These are phyloP conservation scores for Metopolophium dirhodum DNA, from an alignment of 1,140 invertebrate species.

Conservation along the genomic window DNA sequence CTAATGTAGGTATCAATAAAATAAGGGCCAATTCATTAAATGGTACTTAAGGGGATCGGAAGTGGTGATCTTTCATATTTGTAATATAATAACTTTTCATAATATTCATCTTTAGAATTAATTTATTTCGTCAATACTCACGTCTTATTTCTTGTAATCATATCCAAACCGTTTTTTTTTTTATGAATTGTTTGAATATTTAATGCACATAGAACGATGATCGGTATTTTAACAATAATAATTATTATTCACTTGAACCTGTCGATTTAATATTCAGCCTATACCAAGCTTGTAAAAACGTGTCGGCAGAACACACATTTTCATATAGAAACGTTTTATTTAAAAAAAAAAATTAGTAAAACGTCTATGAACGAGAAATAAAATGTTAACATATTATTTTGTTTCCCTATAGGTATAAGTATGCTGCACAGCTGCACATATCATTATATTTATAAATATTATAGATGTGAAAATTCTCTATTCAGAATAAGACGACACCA, in stretches of 20 bases:
- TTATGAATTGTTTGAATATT: not conserved
- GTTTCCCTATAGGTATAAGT: not conserved
- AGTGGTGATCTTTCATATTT: not conserved
- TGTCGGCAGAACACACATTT: not conserved
- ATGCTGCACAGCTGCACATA: no score
- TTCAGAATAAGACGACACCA: no score
- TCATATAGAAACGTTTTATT: not conserved
- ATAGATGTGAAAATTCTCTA: no score
- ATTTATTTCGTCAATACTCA: not conserved
- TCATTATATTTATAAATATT: no score
- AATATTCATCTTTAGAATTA: not conserved
- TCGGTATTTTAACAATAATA: not conserved
- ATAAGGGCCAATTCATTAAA: no score
- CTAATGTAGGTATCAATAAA: no score
- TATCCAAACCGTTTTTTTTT: not conserved
- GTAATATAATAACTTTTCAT: no score
- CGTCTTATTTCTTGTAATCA: not conserved
- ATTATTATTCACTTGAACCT: not conserved
- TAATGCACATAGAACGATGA: no score
- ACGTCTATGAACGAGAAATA: not conserved
- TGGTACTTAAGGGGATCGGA: not conserved
- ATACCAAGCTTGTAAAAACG: no score
- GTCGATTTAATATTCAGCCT: no score
- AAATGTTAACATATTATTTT: not conserved
- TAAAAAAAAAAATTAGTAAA: not conserved